Evolutionary conservation across 2,113 vertebrate genomes (phyloP), one percentile per base, ranked within the genome.

Genomic region (Corythornis cristatus): DNA sequence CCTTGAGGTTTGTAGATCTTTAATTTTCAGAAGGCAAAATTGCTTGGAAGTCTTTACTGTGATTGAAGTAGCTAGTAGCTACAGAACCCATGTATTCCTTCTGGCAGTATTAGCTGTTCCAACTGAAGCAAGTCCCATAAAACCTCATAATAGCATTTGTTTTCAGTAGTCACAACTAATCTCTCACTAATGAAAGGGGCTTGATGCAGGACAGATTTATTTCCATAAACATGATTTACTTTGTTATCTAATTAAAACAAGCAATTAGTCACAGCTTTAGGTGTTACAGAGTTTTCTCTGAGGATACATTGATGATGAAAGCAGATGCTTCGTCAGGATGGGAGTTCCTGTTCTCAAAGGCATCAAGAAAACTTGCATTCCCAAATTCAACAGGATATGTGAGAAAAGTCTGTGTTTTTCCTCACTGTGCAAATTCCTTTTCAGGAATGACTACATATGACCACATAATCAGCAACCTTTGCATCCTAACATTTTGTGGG

Each of bases 211-310:
- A 83, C 21, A 83, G 31, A 87, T 88, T 92, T 70, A 83, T 68
- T 91, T 87, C 82, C 75, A 56, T 80, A 77, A 89, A 88, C 83
- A 53, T n/a, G 83, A 89, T 90, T 92, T 90, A 68, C 57, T 89
- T 64, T 89, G 18, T 73, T 93, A 50, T 66, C 51, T 93, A 5
- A 71, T 79, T 85, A 83, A 83, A 88, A 51, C 37, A 85, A 80
- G 78, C 54, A 75, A 70, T 91, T 94, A 94, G 15, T 33, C 31
- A 73, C 70, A 85, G 43, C 67, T 51, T 62, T 61, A 70, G 19
- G 15, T 62, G 17, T 66, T 58, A 57, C 48, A 80, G 78, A 31
- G 23, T 62, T 77, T 89, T 73, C 45, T 70, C 15, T 76, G 50
- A 73, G 37, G 23, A 54, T 72, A 33, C 28, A 10, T 2, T 28